A percentile compares a stretch with the other conserved stretches of the same genome.
Evolutionary conservation across 1,140 invertebrate genomes (phyloP).

Genomic region (Mactra quadrangularis): DNA sequence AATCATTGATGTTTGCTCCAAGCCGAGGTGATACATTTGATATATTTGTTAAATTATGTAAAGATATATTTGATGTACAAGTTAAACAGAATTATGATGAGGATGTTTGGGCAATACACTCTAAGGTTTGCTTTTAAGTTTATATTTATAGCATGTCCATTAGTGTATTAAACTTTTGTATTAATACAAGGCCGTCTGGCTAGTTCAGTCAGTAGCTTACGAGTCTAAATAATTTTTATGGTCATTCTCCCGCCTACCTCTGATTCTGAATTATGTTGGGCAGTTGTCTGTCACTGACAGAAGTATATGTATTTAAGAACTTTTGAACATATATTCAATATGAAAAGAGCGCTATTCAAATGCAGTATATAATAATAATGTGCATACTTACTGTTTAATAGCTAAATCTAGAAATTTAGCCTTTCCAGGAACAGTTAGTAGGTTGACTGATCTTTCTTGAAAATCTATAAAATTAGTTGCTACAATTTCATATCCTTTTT

Average conservation of each 20-base stretch:
- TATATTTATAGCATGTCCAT: neutral
- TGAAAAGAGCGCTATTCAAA: neutral
- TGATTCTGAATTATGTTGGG: too few relatives aligned
- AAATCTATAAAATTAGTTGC: neutral
- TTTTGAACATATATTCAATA: neutral
- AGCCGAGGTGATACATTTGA: conserved; percentile 89
- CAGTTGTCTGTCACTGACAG: neutral
- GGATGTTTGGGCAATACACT: conserved; percentile 73
- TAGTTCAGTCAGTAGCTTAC: neutral
- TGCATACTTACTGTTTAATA: neutral
- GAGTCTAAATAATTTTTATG: neutral
- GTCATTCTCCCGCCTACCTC: too few relatives aligned
- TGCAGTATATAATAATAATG: neutral
- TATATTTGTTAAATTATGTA: conserved; percentile 86
- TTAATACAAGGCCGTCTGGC: neutral
- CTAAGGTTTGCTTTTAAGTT: conserved; percentile 65
- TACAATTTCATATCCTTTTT: neutral
- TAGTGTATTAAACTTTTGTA: conserved; percentile 6
- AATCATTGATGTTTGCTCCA: conserved; percentile 91
- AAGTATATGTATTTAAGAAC: conserved; percentile 10
- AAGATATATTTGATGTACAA: conserved; percentile 65
- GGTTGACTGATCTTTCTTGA: too few relatives aligned
- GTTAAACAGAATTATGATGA: conserved; percentile 73
- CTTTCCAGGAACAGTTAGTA: too few relatives aligned
- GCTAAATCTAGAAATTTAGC: too few relatives aligned